Percentiles rank a stretch among this genome's conserved stretches.
Evolutionary conservation across 2,888 invertebrate species (phyloP).

Genomic region (Himalopsyche japonica): DNA sequence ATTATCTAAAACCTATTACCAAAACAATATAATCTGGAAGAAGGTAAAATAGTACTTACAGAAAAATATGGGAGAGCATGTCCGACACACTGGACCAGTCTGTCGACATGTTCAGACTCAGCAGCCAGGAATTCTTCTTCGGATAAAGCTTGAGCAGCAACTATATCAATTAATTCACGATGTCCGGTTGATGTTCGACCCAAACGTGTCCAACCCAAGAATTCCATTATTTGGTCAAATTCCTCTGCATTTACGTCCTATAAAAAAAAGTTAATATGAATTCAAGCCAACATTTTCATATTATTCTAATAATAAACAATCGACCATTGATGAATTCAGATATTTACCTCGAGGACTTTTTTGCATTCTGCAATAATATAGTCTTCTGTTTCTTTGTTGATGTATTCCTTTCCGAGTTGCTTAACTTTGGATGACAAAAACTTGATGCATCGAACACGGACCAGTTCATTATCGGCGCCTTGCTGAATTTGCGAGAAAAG

Average conservation of each 20-base stretch:
- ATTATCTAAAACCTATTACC: too few relatives aligned
- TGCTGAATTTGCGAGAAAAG: conserved; percentile 63
- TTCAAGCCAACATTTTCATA: background rate
- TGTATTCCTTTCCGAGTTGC: conserved; percentile 73
- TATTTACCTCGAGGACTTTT: conserved; percentile 74
- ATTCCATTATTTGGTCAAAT: conserved; percentile 86
- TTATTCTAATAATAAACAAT: background rate
- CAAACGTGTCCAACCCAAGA: conserved; percentile 79
- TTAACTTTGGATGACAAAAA: conserved; percentile 85
- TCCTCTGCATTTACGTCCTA: conserved; percentile 91
- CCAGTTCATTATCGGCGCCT: conserved; percentile 62
- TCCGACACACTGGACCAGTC: conserved; percentile 83
- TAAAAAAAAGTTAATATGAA: conserved; percentile 8
- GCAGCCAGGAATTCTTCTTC: conserved; percentile 73
- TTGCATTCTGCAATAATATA: conserved; percentile 81
- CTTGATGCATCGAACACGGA: conserved; percentile 84
- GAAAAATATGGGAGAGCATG: conserved; percentile 87
- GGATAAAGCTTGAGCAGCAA: conserved; percentile 75
- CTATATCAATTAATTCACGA: conserved; percentile 82
- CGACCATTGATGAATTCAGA: background rate
- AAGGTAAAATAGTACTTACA: conserved; percentile 61
- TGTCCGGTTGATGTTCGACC: conserved; percentile 83
- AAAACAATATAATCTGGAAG: too few relatives aligned
- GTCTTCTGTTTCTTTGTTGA: conserved; percentile 85
- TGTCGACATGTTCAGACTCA: conserved; percentile 73